phyloP scores from a whole-genome alignment of 2,888 invertebrate species.

The Iphiclides podalirius region DNA sequence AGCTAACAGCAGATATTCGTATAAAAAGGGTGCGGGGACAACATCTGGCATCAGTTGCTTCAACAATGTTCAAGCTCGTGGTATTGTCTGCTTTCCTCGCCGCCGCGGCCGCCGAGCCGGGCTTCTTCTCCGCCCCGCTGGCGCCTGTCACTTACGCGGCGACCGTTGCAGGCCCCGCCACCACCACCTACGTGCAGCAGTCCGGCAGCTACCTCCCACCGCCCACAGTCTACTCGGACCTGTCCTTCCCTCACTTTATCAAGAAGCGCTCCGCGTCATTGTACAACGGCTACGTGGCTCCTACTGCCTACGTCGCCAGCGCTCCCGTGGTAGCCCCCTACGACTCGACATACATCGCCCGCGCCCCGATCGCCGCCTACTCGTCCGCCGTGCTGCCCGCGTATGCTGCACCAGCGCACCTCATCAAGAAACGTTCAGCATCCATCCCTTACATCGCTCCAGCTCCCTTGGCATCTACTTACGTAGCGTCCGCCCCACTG shows the following conservation, averaged over 20 bases:
- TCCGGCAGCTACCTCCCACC: slow-evolving; percentile 37
- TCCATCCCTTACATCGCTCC: slow-evolving; percentile 3
- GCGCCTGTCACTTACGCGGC: slow-evolving; percentile 6
- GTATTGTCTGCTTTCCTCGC: slow-evolving; percentile 72
- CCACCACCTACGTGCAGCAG: slow-evolving; percentile 25
- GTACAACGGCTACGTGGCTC: slow-evolving; percentile 29
- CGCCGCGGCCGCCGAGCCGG: slow-evolving; percentile 57
- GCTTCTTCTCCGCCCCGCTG: slow-evolving; percentile 45
- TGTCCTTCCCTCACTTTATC: slow-evolving; percentile 36
- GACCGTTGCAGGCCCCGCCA: slow-evolving; percentile 25
- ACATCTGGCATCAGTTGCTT: slow-evolving; percentile 10
- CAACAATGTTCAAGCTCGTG: slow-evolving; percentile 41
- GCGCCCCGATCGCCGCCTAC: not conserved
- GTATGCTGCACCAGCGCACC: slow-evolving; percentile 10
- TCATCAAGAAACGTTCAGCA: slow-evolving; percentile 17
- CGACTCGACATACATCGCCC: slow-evolving; percentile 17
- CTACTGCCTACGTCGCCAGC: slow-evolving; percentile 31
- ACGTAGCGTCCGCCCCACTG: slow-evolving; percentile 1
- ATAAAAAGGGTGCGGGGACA: slow-evolving; percentile 7
- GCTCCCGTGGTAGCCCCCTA: slow-evolving; percentile 21
- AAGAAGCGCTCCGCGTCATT: slow-evolving; percentile 51
- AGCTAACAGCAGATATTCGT: not conserved
- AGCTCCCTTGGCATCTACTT: slow-evolving; percentile 6
- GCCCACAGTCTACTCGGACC: slow-evolving; percentile 25
- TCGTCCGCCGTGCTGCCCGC: slow-evolving; percentile 9